Conservation (phyloP, 2,113 vertebrate species). For the Herpailurus yagouaroundi region DNA sequence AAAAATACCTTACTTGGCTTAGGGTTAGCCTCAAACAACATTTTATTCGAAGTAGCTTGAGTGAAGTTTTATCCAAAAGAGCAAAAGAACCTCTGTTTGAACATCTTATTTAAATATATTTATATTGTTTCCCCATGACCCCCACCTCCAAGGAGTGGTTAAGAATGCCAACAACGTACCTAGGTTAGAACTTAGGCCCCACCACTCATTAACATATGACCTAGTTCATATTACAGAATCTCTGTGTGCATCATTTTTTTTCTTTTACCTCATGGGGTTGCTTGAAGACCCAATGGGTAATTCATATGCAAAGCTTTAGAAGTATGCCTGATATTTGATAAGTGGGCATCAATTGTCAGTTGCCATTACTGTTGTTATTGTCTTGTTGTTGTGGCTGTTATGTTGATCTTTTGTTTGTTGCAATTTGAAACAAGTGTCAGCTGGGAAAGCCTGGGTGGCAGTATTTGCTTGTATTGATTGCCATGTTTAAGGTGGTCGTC, state of each 20-base stretch:
- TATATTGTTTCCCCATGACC: background rate
- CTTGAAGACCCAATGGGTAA: background rate
- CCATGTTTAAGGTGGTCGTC: background rate
- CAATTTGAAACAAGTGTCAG: constrained; percentile 46
- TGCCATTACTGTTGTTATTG: background rate
- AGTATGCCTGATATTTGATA: constrained; percentile 14
- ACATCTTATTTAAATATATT: constrained; percentile 25
- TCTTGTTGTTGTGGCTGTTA: background rate
- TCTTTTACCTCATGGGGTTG: background rate
- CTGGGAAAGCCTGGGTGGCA: constrained; percentile 8
- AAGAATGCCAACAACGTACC: background rate
- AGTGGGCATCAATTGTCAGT: background rate
- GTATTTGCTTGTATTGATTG: background rate
- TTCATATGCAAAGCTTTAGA: constrained; percentile 39
- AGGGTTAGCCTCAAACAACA: background rate
- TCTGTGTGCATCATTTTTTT: background rate
- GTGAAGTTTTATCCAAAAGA: background rate
- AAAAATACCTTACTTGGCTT: background rate
- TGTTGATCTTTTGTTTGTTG: constrained; percentile 28
- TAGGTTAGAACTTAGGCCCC: constrained; percentile 7
- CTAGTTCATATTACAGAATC: background rate
- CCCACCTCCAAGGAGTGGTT: background rate
- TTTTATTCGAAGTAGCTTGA: background rate
- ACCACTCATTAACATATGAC: background rate
- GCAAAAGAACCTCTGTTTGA: background rate